phyloP scores from a whole-genome alignment of 2,113 vertebrate genomes.

The Scomber colias region DNA sequence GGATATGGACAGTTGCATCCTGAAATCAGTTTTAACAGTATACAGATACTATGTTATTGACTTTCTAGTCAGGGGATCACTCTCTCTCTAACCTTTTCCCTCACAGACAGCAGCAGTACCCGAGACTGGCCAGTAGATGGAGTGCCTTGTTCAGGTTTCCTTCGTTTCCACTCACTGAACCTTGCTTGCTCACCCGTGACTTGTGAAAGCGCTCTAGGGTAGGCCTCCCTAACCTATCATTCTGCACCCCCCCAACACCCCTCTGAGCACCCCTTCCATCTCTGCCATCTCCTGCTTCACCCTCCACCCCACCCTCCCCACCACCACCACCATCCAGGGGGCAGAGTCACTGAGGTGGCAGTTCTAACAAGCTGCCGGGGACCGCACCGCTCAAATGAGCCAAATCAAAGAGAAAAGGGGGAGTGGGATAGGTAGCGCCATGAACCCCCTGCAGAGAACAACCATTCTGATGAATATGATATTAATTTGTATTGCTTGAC shows the following conservation, averaged over 20 bases:
- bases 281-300: conserved; percentile 52
- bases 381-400: conserved; percentile 86
- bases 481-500: conserved; percentile 85
- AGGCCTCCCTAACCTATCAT: conserved; percentile 79
- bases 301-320: conserved; percentile 37
- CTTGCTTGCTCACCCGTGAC: conserved; percentile 82
- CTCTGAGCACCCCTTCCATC: conserved; percentile 75
- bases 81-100: conserved; percentile 26
- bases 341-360: conserved; percentile 87
- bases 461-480: conserved; percentile 86
- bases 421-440: conserved; percentile 83
- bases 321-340: conserved; percentile 79
- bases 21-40: conserved; percentile 28
- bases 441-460: conserved; percentile 84
- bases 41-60: conserved; percentile 31
- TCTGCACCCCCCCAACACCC: conserved; percentile 66
- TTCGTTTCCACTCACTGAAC: conserved; percentile 53
- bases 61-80: conserved; percentile 25
- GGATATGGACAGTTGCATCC: conserved; percentile 9
- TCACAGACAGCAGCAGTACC: conserved; percentile 63
- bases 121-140: conserved; percentile 82
- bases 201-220: conserved; percentile 79
- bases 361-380: conserved; percentile 88
- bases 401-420: conserved; percentile 87
- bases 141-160: conserved; percentile 78